Conservation (phyloP, 2,113 vertebrate genomes). For the Onychostruthus taczanowskii region DNA sequence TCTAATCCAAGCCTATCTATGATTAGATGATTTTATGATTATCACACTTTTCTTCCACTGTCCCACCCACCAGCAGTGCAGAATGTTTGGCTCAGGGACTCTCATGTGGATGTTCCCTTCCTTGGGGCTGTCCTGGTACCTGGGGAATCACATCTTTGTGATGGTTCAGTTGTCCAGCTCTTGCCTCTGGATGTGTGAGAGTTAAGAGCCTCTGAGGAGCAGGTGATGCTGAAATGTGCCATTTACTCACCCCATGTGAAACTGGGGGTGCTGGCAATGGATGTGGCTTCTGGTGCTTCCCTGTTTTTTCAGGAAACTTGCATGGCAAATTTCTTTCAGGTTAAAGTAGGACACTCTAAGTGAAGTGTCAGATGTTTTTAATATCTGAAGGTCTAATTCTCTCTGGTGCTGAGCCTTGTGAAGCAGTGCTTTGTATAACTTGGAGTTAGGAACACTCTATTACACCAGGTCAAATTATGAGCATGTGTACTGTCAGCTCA, state of each 20-base stretch:
- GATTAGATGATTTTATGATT: neutral
- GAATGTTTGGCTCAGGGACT: fast-evolving
- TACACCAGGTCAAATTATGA: neutral
- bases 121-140: neutral
- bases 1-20: neutral
- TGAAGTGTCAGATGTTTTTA: neutral
- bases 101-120: neutral
- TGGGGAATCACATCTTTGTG: neutral
- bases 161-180: neutral
- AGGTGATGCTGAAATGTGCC: neutral
- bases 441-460: neutral
- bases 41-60: neutral
- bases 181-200: neutral
- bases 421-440: neutral
- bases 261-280: neutral
- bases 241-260: neutral
- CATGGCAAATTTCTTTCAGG: neutral
- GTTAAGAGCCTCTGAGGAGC: neutral
- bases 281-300: neutral
- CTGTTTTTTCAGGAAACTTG: neutral
- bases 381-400: neutral
- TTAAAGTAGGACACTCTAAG: neutral
- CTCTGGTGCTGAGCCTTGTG: neutral
- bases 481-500: neutral
- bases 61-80: neutral